Evolutionary conservation across 2,888 invertebrate species (phyloP), one percentile per base, ranked within the genome.

Genomic region (Brachycybe producta): DNA sequence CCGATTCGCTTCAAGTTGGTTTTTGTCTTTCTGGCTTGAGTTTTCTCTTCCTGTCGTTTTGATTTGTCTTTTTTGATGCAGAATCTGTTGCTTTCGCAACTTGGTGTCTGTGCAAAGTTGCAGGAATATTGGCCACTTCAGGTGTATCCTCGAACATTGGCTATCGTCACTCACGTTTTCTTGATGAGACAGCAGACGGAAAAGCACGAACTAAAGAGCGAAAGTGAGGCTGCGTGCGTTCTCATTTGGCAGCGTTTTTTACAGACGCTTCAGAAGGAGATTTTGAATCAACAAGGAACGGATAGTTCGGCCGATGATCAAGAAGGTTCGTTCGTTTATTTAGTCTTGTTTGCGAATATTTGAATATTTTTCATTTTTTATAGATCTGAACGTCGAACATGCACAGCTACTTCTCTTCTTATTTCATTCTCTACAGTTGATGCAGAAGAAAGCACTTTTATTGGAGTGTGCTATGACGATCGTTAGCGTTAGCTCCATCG

Each of bases 361-460:
- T 40, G 21, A 23, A 5, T 15, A 15, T 23, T 21, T n/a, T 32
- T 8, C 13, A 2, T 27, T 28, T 32, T 2, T 21, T 27, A 27
- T 62, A 69, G 94, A 94, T 72, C 71, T 95, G 53, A 95, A 94
- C 67, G 88, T 94, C 44, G 95, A 95, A 65, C 94, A 95, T 68
- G 84, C 91, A 0, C 94, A 95, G 67, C 73, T 95, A 32, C 69
- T 95, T 55, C 75, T 95, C 7, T 94, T 94, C 66, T 72, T 95
- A 11, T 95, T 95, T 69, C 94, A 95, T 68, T 88, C 91, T 0
- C 70, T 95, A 53, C 91, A 90, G 60, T 72, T 95, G 54, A 91
- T 92, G 87, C 91, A 94, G 69, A 95, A 94, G 70, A 95, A 95
- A 67, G 84, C 86, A 2, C 85, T 95, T 1, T 73, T 95, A 32